Conservation (phyloP, 2,797 vertebrate species). For the Eulemur coronatus region DNA sequence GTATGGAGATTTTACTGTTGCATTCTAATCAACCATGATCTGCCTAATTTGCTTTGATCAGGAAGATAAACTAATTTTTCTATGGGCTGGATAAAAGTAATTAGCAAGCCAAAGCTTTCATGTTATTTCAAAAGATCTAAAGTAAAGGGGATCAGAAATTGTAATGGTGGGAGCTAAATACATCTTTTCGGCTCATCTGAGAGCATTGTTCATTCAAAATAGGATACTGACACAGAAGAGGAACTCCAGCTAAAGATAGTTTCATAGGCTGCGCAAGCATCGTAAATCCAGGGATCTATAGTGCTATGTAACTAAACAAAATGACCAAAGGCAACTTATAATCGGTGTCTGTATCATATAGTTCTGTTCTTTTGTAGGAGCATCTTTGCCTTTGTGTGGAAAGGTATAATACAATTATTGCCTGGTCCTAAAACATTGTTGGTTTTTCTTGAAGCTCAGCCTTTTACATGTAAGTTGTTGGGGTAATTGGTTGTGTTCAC, state of each 20-base stretch:
- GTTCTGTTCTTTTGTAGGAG: conserved; percentile 14
- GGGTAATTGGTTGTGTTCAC: not conserved
- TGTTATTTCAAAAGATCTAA: conserved; percentile 83
- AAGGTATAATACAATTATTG: not conserved
- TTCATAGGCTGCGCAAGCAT: conserved; percentile 50
- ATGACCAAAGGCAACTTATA: conserved; percentile 55
- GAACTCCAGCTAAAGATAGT: conserved; percentile 63
- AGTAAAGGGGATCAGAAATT: conserved; percentile 84
- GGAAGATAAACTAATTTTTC: conserved; percentile 90
- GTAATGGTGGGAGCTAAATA: conserved; percentile 81
- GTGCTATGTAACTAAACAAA: not conserved
- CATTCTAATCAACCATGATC: conserved; percentile 88
- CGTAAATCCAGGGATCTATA: conserved; percentile 19
- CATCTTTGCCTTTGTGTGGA: conserved; percentile 28
- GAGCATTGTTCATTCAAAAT: conserved; percentile 81
- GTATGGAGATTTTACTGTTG: conserved; percentile 89
- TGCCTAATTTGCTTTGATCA: conserved; percentile 90
- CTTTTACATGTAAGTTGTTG: not conserved
- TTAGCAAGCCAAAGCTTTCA: conserved; percentile 88
- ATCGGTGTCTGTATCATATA: conserved; percentile 13
- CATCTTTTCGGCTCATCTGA: conserved; percentile 82
- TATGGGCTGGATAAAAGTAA: conserved; percentile 87
- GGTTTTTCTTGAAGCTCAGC: not conserved
- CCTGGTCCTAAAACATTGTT: not conserved
- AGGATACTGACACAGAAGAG: conserved; percentile 72